Conservation (phyloP, 2,113 vertebrate genomes). For the Pagrus major region DNA sequence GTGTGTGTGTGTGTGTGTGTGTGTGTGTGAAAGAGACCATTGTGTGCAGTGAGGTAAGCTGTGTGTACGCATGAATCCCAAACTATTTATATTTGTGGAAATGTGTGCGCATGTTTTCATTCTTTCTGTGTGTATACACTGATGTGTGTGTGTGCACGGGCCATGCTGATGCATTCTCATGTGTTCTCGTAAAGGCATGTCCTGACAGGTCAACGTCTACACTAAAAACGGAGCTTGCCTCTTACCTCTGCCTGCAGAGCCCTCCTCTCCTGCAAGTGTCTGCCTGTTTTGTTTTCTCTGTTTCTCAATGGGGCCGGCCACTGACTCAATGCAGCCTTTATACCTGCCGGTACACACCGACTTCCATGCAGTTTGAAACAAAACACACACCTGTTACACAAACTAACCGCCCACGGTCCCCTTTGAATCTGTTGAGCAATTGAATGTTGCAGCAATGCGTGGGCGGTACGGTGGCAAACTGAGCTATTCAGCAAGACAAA, state of each 20-base stretch:
- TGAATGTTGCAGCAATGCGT: constrained; percentile 10
- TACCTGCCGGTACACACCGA: background rate
- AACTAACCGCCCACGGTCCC: constrained; percentile 29
- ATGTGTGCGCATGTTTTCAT: background rate
- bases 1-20: constrained; percentile 7
- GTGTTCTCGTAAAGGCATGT: constrained; percentile 15
- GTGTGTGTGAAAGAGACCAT: background rate
- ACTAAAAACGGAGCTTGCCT: constrained; percentile 30
- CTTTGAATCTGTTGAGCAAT: constrained; percentile 43
- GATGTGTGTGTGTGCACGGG: background rate
- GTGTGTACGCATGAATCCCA: background rate
- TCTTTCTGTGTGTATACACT: background rate
- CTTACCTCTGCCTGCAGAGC: constrained; percentile 34
- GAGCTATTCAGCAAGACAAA: constrained; percentile 31
- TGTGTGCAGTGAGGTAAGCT: background rate
- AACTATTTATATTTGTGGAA: background rate
- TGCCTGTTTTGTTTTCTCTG: constrained; percentile 57
- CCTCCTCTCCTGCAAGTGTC: constrained; percentile 47
- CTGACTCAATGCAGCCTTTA: constrained; percentile 50
- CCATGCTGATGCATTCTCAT: too few relatives aligned
- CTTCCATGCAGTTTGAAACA: constrained; percentile 25
- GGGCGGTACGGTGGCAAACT: constrained; percentile 13
- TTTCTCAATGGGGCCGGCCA: constrained; percentile 31
- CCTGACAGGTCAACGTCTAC: constrained; percentile 28
- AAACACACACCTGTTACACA: constrained; percentile 47